Conservation (phyloP, 2,113 vertebrate genomes). For the Nycticryphes semicollaris region DNA sequence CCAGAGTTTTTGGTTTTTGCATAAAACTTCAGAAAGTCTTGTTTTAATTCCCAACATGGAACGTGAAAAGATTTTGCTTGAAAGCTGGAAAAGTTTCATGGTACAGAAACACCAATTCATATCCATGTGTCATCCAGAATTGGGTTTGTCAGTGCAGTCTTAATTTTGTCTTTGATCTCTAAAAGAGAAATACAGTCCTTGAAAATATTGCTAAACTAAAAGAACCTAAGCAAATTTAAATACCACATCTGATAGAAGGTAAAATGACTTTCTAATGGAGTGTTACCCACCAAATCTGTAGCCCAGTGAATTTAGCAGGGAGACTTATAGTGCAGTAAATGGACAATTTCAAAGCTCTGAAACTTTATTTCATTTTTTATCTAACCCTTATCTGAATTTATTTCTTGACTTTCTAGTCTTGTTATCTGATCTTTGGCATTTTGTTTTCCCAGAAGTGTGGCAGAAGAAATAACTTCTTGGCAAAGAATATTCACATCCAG, state of each 20-base stretch:
- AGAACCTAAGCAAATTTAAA: not conserved
- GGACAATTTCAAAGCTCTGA: not conserved
- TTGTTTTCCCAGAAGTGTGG: not conserved
- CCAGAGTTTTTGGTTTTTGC: not conserved
- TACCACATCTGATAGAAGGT: not conserved
- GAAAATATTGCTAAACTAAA: slow-evolving; percentile 8
- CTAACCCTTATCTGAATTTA: not conserved
- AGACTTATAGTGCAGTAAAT: not conserved
- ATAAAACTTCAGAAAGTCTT: not conserved
- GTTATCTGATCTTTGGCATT: not conserved
- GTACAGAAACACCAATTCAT: not conserved
- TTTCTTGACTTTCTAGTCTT: not conserved
- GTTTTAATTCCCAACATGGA: not conserved
- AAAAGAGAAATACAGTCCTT: slow-evolving; percentile 5
- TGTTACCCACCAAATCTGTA: not conserved
- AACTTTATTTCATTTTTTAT: not conserved
- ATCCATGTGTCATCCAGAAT: slow-evolving; percentile 22
- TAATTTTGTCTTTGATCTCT: slow-evolving; percentile 39
- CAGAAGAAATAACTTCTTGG: not conserved
- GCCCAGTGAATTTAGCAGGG: not conserved
- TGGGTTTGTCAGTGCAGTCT: slow-evolving; percentile 16
- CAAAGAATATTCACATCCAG: not conserved
- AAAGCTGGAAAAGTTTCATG: slow-evolving; percentile 10
- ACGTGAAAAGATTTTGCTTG: slow-evolving; percentile 15
- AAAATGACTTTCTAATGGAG: not conserved